phyloP scores from a whole-genome alignment of 2,113 vertebrate species.

The Litocranius walleri region DNA sequence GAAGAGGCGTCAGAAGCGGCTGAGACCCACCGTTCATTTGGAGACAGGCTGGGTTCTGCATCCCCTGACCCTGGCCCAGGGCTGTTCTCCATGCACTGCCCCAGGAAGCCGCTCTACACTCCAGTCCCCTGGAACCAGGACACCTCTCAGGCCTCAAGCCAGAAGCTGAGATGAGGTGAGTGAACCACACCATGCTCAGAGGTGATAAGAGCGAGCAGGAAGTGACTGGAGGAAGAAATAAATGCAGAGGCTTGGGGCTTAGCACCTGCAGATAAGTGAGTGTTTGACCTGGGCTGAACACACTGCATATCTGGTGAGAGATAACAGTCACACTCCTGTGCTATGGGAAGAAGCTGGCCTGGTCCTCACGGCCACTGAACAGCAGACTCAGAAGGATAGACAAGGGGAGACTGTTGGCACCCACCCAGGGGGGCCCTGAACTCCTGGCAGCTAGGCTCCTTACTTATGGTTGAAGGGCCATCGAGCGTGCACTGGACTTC shows the following conservation, averaged over 20 bases:
- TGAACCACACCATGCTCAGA: neutral
- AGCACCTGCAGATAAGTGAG: slow-evolving; percentile 12
- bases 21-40: neutral
- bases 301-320: slow-evolving; percentile 28
- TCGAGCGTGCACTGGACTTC: neutral
- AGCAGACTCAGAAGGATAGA: neutral
- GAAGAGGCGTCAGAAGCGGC: neutral
- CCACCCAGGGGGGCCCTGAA: neutral
- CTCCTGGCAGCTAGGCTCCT: neutral
- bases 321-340: neutral
- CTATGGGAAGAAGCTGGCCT: neutral
- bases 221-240: neutral
- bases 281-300: slow-evolving; percentile 8
- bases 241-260: slow-evolving; percentile 33
- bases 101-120: neutral
- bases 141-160: neutral
- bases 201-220: neutral
- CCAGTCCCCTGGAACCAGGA: neutral
- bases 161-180: neutral
- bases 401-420: neutral
- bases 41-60: neutral
- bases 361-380: neutral
- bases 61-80: neutral
- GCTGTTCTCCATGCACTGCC: too few species aligned
- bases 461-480: neutral